phyloP scores from a whole-genome alignment of 30 jellyfish, hydroid and myxozoan species.

The Pelagia noctiluca region DNA sequence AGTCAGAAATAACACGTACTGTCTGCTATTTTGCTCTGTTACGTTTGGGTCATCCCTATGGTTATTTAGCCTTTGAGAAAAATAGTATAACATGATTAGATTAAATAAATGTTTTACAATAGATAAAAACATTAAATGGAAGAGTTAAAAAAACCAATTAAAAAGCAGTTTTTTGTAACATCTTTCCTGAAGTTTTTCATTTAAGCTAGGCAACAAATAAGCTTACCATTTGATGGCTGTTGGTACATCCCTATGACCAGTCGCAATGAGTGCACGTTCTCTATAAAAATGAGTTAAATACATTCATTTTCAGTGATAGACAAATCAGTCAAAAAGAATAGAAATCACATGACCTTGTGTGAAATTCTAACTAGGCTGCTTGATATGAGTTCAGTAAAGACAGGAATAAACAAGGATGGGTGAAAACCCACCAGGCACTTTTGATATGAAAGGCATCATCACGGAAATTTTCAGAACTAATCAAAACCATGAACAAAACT shows the following conservation, averaged over 20 bases:
- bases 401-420: no score
- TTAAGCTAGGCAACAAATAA: background rate
- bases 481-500: no score
- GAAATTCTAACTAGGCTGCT: no score
- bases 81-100: background rate
- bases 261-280: conserved; percentile 72
- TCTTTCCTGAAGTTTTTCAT: background rate
- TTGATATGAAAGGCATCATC: no score
- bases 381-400: no score
- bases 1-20: conserved; percentile 76
- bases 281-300: conserved; percentile 18
- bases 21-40: conserved; percentile 65
- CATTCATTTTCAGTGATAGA: background rate
- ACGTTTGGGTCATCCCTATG: conserved; percentile 80
- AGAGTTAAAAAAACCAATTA: background rate
- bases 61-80: conserved; percentile 65
- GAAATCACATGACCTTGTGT: no score
- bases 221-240: conserved; percentile 80
- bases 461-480: no score
- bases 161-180: background rate
- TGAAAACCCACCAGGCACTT: no score
- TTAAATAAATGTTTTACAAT: background rate
- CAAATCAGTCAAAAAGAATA: background rate
- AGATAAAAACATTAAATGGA: background rate
- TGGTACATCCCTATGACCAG: conserved; percentile 73